phyloP scores from a whole-genome alignment of 1,140 invertebrate species.

The Leptinotarsa texana region DNA sequence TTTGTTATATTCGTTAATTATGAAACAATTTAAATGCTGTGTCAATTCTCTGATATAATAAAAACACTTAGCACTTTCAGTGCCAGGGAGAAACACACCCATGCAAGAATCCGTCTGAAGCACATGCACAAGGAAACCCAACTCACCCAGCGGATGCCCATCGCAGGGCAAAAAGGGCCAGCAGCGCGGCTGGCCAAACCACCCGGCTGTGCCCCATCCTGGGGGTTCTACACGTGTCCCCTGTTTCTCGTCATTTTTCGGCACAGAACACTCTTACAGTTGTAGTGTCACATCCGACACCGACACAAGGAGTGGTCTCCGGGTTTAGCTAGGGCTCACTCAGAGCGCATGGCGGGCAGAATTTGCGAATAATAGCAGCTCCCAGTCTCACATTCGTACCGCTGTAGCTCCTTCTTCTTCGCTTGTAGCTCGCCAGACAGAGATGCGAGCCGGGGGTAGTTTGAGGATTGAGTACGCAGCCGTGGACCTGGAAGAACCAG shows the following conservation, averaged over 20 bases:
- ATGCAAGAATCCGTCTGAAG: not conserved
- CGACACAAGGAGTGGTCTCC: constrained; percentile 54
- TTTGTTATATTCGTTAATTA: not conserved
- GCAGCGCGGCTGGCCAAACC: constrained; percentile 52
- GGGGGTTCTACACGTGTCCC: constrained; percentile 53
- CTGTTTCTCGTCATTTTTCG: constrained; percentile 48
- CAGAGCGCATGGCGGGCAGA: constrained; percentile 52
- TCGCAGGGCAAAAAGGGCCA: constrained; percentile 48
- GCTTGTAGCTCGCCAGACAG: constrained; percentile 2
- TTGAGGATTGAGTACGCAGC: constrained; percentile 38
- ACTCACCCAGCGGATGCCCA: constrained; percentile 50
- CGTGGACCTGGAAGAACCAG: constrained; percentile 49
- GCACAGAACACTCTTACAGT: constrained; percentile 46
- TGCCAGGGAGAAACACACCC: constrained; percentile 2
- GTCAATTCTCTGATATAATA: not conserved
- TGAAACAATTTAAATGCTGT: not conserved
- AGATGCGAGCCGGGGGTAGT: constrained; percentile 12
- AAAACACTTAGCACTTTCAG: not conserved
- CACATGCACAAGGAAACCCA: constrained; percentile 12
- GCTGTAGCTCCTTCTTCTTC: not conserved
- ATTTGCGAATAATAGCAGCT: constrained; percentile 51
- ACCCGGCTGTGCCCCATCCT: constrained; percentile 52
- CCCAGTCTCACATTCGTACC: constrained; percentile 23
- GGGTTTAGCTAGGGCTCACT: constrained; percentile 45
- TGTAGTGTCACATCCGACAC: constrained; percentile 52